Evolutionary conservation across 2,797 vertebrate species (phyloP), one percentile per base, ranked within the genome.

Genomic region (Scyliorhinus canicula): DNA sequence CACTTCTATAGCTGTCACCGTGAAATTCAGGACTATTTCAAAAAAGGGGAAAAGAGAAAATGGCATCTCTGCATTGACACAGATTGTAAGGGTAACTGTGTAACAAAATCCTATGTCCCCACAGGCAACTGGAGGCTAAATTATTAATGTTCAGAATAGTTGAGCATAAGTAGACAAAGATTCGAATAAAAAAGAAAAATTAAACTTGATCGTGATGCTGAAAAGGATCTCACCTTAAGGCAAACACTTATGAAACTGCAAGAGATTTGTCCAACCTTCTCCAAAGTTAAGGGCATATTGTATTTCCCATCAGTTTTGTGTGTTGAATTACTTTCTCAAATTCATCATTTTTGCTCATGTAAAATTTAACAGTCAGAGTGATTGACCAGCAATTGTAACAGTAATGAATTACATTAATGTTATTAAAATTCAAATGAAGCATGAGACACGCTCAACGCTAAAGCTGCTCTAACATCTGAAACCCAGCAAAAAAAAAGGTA

Each of bases 321-420:
- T 19, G 67, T n/a, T 90, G 86, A 90, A 90, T 60, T 63, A 47
- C 24, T n/a, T 95, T 95, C 95, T 93, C 16, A 95, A 95, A 95
- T 0, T 93, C 52, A 52, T 93, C 57, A n/a, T 95, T 95, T 96
- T 95, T 60, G 63, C 47, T 96, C 90, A 95, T 60, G 95, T 50
- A 96, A 96, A 95, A 96, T 95, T 95, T 96, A 95, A 0, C 96
- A 96, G 52, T 0, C 67, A 52, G 95, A 95, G 95, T 90, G 84
- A 96, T 9, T 95, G 71, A 95, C 35, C 26, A 95, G 8, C 65
- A 55, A 95, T 93, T 96, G 28, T n/a, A 93, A 35, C 67, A 79
- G 35, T 93, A 95, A 96, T 60, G 31, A 96, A 95, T 95, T 95
- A 79, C 1, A 95, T 95, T 96, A 95, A 95, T 96, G 96, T 77